These are phyloP conservation scores for Podocnemis expansa DNA, from an alignment of 2,113 vertebrate species.

Conservation along the genomic window DNA sequence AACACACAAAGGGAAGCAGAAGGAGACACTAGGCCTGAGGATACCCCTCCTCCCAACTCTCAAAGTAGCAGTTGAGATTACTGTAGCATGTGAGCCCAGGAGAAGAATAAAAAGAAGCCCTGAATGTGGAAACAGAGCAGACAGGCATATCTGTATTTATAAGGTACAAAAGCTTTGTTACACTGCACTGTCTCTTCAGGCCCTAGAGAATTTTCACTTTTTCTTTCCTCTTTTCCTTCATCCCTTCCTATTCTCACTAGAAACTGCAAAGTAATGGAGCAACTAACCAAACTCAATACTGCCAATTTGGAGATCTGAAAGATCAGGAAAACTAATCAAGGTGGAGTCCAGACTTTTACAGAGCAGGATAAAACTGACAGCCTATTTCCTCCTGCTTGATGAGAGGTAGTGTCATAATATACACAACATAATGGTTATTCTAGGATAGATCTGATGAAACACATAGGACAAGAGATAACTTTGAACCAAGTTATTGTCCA, in stretches of 20 bases:
- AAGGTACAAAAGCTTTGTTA: not conserved
- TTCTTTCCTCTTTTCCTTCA: not conserved
- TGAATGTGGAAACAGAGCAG: not conserved
- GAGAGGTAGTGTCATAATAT: rapidly evolving
- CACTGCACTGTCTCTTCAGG: not conserved
- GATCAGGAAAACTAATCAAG: not conserved
- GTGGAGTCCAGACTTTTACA: not conserved
- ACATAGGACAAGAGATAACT: not conserved
- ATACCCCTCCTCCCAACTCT: not conserved
- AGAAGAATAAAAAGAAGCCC: not conserved
- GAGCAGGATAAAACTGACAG: not conserved
- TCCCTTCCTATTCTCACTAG: not conserved
- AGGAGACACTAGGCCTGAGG: not conserved
- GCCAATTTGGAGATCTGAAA: not conserved
- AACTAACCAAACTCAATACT: not conserved
- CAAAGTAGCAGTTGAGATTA: not conserved
- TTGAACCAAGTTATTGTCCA: not conserved
- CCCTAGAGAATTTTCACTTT: not conserved
- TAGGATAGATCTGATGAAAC: not conserved
- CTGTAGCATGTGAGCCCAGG: not conserved
- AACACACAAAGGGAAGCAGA: not conserved
- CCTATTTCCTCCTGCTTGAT: not conserved
- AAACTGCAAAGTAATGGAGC: not conserved
- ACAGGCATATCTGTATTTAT: not conserved
- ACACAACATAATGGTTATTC: rapidly evolving